phyloP scores from a whole-genome alignment of 2,888 invertebrate genomes.

The Diogma glabrata region DNA sequence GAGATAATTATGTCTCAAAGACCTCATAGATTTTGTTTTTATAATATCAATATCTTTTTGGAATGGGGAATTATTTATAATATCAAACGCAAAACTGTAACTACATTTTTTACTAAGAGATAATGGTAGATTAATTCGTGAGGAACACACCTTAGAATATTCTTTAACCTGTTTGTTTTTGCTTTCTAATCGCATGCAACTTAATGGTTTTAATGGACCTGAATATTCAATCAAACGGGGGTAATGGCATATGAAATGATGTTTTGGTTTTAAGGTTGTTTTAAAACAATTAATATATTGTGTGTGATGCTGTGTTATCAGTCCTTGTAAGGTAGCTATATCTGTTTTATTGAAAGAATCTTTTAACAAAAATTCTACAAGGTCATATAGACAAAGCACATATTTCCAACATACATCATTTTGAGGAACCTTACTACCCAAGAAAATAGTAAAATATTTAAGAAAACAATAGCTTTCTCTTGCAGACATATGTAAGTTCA shows the following conservation, averaged over 20 bases:
- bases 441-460: neutral
- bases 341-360: neutral
- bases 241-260: neutral
- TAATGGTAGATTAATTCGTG: no score
- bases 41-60: no score
- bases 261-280: neutral
- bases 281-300: neutral
- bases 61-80: no score
- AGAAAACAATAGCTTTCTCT: neutral
- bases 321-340: neutral
- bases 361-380: neutral
- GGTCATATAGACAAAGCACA: neutral
- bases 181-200: neutral
- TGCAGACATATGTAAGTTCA: no score
- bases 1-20: no score
- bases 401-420: neutral
- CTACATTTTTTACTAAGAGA: no score
- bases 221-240: neutral
- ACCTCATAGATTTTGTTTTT: no score
- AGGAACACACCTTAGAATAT: neutral
- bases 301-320: neutral
- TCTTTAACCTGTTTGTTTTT: neutral
- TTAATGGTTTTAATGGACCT: neutral
- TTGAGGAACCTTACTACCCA: neutral
- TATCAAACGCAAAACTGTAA: no score